Evolutionary conservation across 1,140 invertebrate genomes (phyloP).

Genomic region (Magallana ariakensis): DNA sequence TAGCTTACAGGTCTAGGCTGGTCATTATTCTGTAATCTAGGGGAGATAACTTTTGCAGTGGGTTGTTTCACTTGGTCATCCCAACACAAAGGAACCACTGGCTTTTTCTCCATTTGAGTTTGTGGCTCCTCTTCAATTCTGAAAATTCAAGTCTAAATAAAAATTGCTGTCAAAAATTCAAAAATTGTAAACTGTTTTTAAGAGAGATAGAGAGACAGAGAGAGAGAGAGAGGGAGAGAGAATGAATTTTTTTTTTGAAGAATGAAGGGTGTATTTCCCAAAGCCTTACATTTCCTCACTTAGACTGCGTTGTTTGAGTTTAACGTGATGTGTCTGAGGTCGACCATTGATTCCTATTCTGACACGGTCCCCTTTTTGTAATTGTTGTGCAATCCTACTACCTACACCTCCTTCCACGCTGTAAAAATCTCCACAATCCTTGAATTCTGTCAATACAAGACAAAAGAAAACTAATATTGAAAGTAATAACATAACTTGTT

Average conservation of each 20-base stretch:
- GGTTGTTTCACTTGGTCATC: slow-evolving; percentile 62
- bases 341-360: slow-evolving; percentile 75
- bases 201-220: background rate
- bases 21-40: slow-evolving; percentile 56
- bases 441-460: slow-evolving; percentile 60
- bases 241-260: too few species aligned
- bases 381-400: slow-evolving; percentile 70
- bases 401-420: slow-evolving; percentile 74
- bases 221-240: background rate
- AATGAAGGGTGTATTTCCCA: background rate
- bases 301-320: slow-evolving; percentile 58
- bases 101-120: slow-evolving; percentile 2
- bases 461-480: background rate
- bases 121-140: slow-evolving; percentile 32
- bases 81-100: slow-evolving; percentile 67
- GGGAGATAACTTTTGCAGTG: slow-evolving; percentile 63
- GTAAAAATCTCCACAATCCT: slow-evolving; percentile 70
- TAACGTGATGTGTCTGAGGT: slow-evolving; percentile 68
- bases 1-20: slow-evolving; percentile 48
- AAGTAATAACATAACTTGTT: background rate
- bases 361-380: slow-evolving; percentile 73
- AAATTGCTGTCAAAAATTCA: background rate
- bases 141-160: background rate
- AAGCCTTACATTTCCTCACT: slow-evolving; percentile 27
- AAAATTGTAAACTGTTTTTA: background rate